Base-by-base conservation (phyloP, 2,797 vertebrate species). In the Schizopygopsis pylzovi region DNA sequence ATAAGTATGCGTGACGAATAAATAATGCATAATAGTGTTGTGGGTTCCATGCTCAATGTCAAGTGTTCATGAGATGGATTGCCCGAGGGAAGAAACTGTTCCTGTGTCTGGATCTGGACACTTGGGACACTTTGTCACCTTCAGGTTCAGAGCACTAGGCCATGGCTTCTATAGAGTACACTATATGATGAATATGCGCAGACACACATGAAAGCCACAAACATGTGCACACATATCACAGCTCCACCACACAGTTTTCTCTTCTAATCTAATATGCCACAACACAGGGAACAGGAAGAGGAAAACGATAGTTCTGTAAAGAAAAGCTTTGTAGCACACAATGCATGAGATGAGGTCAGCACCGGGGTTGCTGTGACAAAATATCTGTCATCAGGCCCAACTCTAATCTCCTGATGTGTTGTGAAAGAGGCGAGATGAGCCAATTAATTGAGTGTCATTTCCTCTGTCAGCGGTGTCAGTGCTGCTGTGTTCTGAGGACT, bases 401-500 rank as follows among this genome's bases (percentile, higher is more conserved):
- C 71, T 79, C 63, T 85, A 33, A 85, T 88, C 70, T 33, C 15
- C 79, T 79, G 59, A 56, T 15, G 81, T 81, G 25, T 39, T 13
- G 89, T 86, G 61, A 87, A 88, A 70, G 85, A 88, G 73, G n/a
- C 33, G 76, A 54, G 84, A 90, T 84, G 86, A 89, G 82, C 88
- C 68, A 45, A 81, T 89, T 87, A 90, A 67, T 88, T 37, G 85
- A 87, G 85, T 85, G 86, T 81, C 73, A 82, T 91, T 87, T 91
- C 56, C 82, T 45, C 41, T 88, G 65, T 77, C 81, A 56, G 43
- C 72, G 20, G 82, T 72, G 79, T 25, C 81, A 82, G 83, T 10
- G 13, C 49, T 37, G 76, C 49, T 72, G 41, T 72, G 52, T 20
- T 63, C 6, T 28, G 41, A 28, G 20, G 41, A 13, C 52, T 54